Evolutionary conservation across 1,140 invertebrate species (phyloP), one percentile per base, ranked within the genome.

Genomic region (Mycetomoellerius zeteki): DNA sequence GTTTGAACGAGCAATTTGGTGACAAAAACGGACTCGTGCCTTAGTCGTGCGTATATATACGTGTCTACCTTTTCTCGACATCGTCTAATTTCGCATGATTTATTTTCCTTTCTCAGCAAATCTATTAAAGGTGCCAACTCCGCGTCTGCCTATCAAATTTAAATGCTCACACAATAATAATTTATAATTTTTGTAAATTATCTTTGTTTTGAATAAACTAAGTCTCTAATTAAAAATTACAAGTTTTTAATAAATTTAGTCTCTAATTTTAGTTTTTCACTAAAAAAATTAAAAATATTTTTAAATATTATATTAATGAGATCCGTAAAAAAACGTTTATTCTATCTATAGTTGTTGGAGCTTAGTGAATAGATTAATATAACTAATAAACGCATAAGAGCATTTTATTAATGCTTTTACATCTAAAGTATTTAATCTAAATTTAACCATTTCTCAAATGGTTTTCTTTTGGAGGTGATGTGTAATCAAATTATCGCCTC

Each of bases 71-170:
- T 58, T 65, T 27, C 33, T 30, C 37, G 60, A 47, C 47, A 76
- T 65, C 86, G 24, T 69, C 54, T 75, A 80, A 89, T 89, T 80
- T 86, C 62, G 21, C 24, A 67, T 56, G 73, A 89, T 86, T 88
- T 81, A 89, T 89, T 33, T 52, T 21, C 19, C 16, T 67, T 21
- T 30, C n/a, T 37, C 30, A n/a, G 7, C 43, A 86, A 27, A 77
- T 50, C 47, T 3, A 16, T 76, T 58, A 21, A 37, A 75, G 14
- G 10, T 21, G 64, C 24, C 78, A 72, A 43, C 33, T n/a, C 65
- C 56, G 30, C 19, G 54, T 81, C 56, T 43, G 21, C n/a, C 10
- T 60, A 19, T 62, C 62, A 56, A 69, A 54, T 52, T n/a, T 19
- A 19, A 14, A 0, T 19, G 12, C 2, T 76, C 10, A 8, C 37